These are phyloP conservation scores for Ostrea edulis DNA, from an alignment of 1,140 invertebrate genomes.

Conservation along the genomic window DNA sequence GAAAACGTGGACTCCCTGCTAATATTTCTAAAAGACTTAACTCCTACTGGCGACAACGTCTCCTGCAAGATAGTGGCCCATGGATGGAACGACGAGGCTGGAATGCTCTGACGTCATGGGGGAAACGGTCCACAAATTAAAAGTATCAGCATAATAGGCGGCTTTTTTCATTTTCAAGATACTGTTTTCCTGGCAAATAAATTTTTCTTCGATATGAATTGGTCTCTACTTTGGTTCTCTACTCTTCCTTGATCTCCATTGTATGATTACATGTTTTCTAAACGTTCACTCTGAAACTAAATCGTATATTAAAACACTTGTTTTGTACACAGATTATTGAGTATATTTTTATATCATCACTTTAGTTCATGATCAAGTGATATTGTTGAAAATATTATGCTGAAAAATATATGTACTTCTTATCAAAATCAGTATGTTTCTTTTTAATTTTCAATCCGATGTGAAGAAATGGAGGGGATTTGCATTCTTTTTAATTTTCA, in stretches of 20 bases:
- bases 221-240: neutral
- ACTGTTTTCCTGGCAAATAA: neutral
- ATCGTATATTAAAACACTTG: neutral
- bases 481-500: too few species aligned
- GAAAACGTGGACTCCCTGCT: neutral
- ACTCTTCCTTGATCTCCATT: too few species aligned
- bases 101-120: neutral
- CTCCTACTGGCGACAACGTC: neutral
- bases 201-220: neutral
- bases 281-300: neutral
- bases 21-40: neutral
- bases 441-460: too few species aligned
- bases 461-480: too few species aligned
- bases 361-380: too few species aligned
- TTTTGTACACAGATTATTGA: too few species aligned
- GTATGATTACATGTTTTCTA: neutral
- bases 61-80: neutral
- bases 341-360: too few species aligned
- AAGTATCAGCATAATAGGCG: neutral
- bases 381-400: too few species aligned
- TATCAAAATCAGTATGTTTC: too few species aligned
- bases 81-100: slow-evolving; percentile 16
- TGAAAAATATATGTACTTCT: too few species aligned
- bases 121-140: neutral
- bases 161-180: neutral